Conservation (phyloP, 2,797 vertebrate species). For the Apogon talboti region DNA sequence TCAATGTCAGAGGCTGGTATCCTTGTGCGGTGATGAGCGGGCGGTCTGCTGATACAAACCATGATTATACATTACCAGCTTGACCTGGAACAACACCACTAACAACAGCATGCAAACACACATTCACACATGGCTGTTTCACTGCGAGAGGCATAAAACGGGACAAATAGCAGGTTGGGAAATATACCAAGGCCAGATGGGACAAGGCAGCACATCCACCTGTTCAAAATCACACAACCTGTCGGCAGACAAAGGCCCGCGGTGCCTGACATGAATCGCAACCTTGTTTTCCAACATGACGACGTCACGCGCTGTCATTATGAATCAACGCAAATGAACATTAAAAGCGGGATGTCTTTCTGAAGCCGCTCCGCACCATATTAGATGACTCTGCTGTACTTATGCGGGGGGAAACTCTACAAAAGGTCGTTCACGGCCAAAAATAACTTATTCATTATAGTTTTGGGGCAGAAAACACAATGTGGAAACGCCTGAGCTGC, state of each 20-base stretch:
- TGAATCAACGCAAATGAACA: conserved; percentile 51
- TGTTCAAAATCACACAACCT: conserved; percentile 71
- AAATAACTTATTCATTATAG: conserved; percentile 26
- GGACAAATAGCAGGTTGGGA: conserved; percentile 73
- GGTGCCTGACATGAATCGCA: conserved; percentile 48
- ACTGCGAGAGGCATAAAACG: conserved; percentile 59
- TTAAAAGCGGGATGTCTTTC: conserved; percentile 37
- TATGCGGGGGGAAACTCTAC: background rate
- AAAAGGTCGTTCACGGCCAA: conserved; percentile 28
- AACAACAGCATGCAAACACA: conserved; percentile 35
- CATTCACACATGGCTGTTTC: conserved; percentile 44
- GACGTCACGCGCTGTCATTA: conserved; percentile 38
- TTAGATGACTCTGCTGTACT: background rate
- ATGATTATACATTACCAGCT: conserved; percentile 75
- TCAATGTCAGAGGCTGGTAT: conserved; percentile 72
- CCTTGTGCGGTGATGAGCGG: conserved; percentile 65
- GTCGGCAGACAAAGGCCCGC: conserved; percentile 62
- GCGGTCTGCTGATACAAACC: conserved; percentile 59
- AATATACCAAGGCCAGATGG: conserved; percentile 71
- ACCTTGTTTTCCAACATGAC: conserved; percentile 60
- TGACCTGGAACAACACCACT: conserved; percentile 72
- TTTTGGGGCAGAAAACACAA: conserved; percentile 29
- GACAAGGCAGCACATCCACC: conserved; percentile 64
- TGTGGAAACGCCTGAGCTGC: conserved; percentile 4
- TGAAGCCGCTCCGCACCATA: no score